Base-by-base conservation (phyloP, 1,140 invertebrate species). In the Apis laboriosa region DNA sequence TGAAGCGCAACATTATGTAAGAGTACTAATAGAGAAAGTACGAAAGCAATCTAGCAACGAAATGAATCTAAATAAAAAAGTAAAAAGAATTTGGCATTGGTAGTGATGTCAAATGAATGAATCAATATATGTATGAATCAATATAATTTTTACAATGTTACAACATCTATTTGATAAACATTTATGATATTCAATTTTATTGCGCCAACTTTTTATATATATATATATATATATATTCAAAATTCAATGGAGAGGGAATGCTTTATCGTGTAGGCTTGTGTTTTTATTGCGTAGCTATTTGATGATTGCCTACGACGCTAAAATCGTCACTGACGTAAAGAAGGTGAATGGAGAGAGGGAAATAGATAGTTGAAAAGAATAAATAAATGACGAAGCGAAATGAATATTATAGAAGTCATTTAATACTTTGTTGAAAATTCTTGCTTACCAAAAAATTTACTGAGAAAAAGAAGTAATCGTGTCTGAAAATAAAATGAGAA, bases 271-370 rank as follows among this genome's bases (percentile, higher is more conserved):
- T 34, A 51, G 24, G n/a, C 74, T 28, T 1, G 55, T 17, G 13
- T 56, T 68, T 60, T 78, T 68, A 53, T 43, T n/a, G 19, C 75
- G 9, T 34, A 64, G 2, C 12, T 28, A 8, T 74, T 53, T 12
- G 7, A 15, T 19, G 51, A 84, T 76, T 56, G 34, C 53, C 11
- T 9, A 67, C 60, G 73, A 72, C 83, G 56, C n/a, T 77, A 74
- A 86, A 86, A 80, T 81, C 67, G 49, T 72, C n/a, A 60, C 77
- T 82, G 78, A 82, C 78, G 78, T 63, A 86, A 85, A 51, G 76
- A 28, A 66, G 80, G 34, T 71, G 76, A 72, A 64, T 17, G 4
- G 66, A 28, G 17, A 11, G 24, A 72, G 15, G 80, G 53, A 78
- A 58, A 67, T 28, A 56, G 55, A 12, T 4, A 67, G 21, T 15